These are phyloP conservation scores for Mesopsocus fuscifrons DNA, from an alignment of 2,888 invertebrate genomes.

Conservation along the genomic window DNA sequence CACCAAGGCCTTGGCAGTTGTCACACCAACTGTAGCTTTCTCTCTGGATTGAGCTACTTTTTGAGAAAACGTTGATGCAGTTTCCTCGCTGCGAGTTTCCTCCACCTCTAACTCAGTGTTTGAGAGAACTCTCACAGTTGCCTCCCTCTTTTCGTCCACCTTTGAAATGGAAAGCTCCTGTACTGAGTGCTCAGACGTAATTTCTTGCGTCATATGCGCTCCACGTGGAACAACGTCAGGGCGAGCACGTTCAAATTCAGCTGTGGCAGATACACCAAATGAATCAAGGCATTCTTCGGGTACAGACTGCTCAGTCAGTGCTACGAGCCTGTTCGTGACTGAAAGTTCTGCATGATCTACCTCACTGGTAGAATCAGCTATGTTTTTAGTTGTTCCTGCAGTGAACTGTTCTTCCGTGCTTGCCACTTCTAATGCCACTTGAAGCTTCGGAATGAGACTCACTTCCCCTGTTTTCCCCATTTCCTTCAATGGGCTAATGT, in stretches of 20 bases:
- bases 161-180: conserved; percentile 5
- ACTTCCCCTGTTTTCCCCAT: neutral
- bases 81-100: conserved; percentile 10
- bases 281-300: conserved; percentile 11
- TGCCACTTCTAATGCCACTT: conserved; percentile 1
- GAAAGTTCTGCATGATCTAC: conserved; percentile 8
- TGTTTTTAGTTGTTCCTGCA: conserved; percentile 5
- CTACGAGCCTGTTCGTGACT: neutral
- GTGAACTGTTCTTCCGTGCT: neutral
- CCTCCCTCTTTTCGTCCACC: conserved; percentile 9
- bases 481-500: neutral
- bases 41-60: neutral
- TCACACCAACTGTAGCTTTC: conserved; percentile 11
- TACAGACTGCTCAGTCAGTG: conserved; percentile 9
- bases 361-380: conserved; percentile 9
- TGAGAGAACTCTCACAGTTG: conserved; percentile 4
- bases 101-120: conserved; percentile 10
- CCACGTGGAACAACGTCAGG: conserved; percentile 11
- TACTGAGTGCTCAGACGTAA: conserved; percentile 9
- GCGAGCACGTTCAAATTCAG: conserved; percentile 10
- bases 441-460: neutral
- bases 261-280: conserved; percentile 3
- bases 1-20: conserved; percentile 11
- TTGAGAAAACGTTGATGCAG: conserved; percentile 3
- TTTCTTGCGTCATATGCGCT: conserved; percentile 13